Conservation (phyloP, 2,888 invertebrate species). For the Norana najaformis region DNA sequence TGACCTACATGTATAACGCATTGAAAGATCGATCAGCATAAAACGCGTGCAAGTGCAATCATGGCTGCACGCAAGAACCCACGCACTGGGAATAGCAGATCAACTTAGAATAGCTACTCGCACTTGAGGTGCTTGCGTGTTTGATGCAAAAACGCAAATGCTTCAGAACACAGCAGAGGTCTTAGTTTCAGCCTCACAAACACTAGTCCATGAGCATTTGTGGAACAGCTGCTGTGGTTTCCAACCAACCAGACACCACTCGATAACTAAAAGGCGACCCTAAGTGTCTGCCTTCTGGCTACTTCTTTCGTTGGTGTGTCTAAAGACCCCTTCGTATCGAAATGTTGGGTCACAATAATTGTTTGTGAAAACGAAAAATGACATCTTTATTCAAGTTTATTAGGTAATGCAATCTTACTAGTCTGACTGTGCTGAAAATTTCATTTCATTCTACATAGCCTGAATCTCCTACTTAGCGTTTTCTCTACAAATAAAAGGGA, state of each 20-base stretch:
- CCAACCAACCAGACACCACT: no score
- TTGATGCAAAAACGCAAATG: neutral
- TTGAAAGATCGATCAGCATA: neutral
- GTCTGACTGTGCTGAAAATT: no score
- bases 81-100: no score
- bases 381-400: no score
- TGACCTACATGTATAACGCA: no score
- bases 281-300: neutral
- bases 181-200: neutral
- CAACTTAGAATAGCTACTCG: neutral
- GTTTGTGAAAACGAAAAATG: no score
- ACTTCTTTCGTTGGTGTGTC: neutral
- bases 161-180: neutral
- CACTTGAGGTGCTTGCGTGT: neutral
- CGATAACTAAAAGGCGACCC: neutral
- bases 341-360: no score
- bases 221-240: neutral
- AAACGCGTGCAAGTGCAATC: neutral
- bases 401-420: no score
- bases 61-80: neutral
- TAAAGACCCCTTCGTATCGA: neutral
- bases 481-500: no score
- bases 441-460: no score
- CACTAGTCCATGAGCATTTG: neutral
- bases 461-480: no score